phyloP scores from a whole-genome alignment of 1,140 invertebrate species.

The Aradophagus sp. region DNA sequence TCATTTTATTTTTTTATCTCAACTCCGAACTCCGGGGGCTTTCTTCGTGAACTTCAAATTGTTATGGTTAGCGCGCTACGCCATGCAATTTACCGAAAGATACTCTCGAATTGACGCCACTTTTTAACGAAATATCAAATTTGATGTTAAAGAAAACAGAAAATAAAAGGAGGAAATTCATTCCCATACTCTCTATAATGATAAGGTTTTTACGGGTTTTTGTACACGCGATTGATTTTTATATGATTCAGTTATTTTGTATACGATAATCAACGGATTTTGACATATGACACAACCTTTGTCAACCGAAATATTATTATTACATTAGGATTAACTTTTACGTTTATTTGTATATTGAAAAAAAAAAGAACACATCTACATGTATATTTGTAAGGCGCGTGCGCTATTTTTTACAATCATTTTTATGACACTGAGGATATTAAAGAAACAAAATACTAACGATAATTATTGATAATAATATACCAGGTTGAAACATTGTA shows the following conservation, averaged over 20 bases:
- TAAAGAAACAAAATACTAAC: neutral
- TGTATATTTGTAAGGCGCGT: slow-evolving; percentile 52
- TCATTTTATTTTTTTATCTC: no score
- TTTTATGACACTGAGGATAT: slow-evolving; percentile 45
- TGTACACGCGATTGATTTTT: slow-evolving; percentile 43
- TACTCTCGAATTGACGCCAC: slow-evolving; percentile 43
- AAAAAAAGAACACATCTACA: slow-evolving; percentile 38
- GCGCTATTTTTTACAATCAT: slow-evolving; percentile 47
- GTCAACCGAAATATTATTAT: slow-evolving; percentile 34
- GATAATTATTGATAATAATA: no score
- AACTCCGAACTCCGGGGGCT: no score
- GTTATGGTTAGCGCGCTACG: slow-evolving; percentile 22
- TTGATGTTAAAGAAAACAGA: slow-evolving; percentile 8
- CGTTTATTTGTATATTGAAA: slow-evolving; percentile 55
- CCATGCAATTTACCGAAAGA: slow-evolving; percentile 36
- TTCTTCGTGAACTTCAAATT: neutral
- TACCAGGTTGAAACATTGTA: no score
- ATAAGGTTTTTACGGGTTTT: slow-evolving; percentile 51
- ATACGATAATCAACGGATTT: slow-evolving; percentile 23
- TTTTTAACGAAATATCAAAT: slow-evolving; percentile 29
- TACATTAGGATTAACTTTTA: slow-evolving; percentile 46
- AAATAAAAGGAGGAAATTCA: slow-evolving; percentile 22
- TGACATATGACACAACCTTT: slow-evolving; percentile 3
- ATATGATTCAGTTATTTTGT: slow-evolving; percentile 44
- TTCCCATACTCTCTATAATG: slow-evolving; percentile 39